Evolutionary conservation across 2,113 vertebrate species (phyloP).

Genomic region (Actenoides lindsayi): DNA sequence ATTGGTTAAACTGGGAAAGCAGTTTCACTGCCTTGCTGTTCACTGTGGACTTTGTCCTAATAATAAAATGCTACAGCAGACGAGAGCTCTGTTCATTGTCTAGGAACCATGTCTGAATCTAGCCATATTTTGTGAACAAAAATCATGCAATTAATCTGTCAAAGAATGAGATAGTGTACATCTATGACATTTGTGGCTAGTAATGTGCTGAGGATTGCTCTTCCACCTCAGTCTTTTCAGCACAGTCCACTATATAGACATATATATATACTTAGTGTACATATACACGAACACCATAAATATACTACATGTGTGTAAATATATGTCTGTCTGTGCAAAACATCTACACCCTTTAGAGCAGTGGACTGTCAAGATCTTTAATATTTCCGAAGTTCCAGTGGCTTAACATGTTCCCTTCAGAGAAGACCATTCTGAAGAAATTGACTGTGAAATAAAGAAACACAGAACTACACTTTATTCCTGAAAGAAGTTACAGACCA

Average conservation of each 20-base stretch:
- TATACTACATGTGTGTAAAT: not conserved
- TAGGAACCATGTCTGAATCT: not conserved
- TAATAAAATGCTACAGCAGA: not conserved
- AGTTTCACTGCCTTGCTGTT: not conserved
- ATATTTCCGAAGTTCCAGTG: not conserved
- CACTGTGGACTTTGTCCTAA: not conserved
- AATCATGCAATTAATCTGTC: not conserved
- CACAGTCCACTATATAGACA: not conserved
- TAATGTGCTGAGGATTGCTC: not conserved
- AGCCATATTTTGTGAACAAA: not conserved
- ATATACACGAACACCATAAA: too few relatives aligned
- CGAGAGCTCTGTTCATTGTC: not conserved
- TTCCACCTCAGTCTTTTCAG: not conserved
- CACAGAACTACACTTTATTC: slow-evolving; percentile 13
- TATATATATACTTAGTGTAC: not conserved
- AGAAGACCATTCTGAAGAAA: slow-evolving; percentile 27
- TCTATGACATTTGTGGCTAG: not conserved
- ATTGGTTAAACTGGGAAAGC: not conserved
- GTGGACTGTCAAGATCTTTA: not conserved
- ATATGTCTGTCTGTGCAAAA: not conserved
- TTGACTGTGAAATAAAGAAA: slow-evolving; percentile 59
- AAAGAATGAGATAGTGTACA: not conserved
- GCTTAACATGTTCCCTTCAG: slow-evolving; percentile 20
- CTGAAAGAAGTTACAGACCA: not conserved
- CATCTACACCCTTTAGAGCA: not conserved